Evolutionary conservation across 1,140 invertebrate genomes (phyloP), one percentile per base, ranked within the genome.

Genomic region (Neodiprion virginianus): DNA sequence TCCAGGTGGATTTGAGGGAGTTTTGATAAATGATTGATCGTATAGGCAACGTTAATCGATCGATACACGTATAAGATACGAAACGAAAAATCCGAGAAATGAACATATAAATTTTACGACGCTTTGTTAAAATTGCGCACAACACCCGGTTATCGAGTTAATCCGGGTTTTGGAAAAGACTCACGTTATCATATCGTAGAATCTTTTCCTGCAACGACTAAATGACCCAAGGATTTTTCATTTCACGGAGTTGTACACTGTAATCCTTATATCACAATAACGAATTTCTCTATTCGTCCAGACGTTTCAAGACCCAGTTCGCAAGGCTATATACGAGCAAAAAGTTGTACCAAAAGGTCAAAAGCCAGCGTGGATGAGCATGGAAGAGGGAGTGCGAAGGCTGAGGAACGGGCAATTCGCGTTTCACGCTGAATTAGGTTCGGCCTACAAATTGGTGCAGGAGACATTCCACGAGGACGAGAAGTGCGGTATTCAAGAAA

Each of bases 401-500:
- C 85, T 93, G 65, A 85, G 88, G 77, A 85, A 90, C 74, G 91
- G 91, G 73, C 78, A 92, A 7, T 93, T 93, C 74, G 92, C 92
- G 14, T 93, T 93, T 75, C 91, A 93, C 78, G 90, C 90, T 83
- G 92, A 92, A 81, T 86, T 84, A 1, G 91, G 91, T 2, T 84
- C 90, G 0, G 89, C 91, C 0, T 93, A 93, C 80, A 90, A 92
- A 79, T 82, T 93, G 47, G 89, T 93, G 12, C 89, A 91, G 61
- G 91, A 92, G 82, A 92, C 90, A 73, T 94, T 91, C 78, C 80
- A 87, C 7, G 93, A 93, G 83, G 89, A 90, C 4, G 92, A 93
- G 81, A 94, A 93, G 83, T 94, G 92, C 80, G 91, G 91, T 0
- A 81, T 94, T 1, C 87, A 90, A 67, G 91, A 93, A 82, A 92